These are phyloP conservation scores for Perdita meconis DNA, from an alignment of 2,888 invertebrate species.

Conservation along the genomic window DNA sequence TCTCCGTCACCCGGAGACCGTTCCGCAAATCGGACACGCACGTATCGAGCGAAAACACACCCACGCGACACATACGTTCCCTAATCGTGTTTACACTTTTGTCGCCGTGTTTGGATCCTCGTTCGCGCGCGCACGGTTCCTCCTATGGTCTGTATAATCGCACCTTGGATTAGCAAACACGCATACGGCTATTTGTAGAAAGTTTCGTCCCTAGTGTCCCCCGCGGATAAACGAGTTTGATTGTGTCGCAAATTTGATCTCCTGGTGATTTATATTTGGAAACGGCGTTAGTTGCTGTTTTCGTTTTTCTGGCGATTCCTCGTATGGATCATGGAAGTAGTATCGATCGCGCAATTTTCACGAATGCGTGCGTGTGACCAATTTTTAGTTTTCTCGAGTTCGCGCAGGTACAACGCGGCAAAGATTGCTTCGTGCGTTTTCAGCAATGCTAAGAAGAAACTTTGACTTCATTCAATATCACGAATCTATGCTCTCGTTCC, in stretches of 20 bases:
- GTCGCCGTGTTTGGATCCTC: conserved; percentile 17
- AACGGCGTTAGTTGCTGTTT: not conserved
- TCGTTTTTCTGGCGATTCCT: not conserved
- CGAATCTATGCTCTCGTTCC: conserved; percentile 37
- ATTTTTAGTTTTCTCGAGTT: not conserved
- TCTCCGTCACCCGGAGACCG: conserved; percentile 16
- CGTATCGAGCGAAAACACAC: conserved; percentile 58
- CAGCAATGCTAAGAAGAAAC: conserved; percentile 40
- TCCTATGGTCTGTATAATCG: conserved; percentile 44
- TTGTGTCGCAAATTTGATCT: conserved; percentile 18
- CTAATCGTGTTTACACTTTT: conserved; percentile 61
- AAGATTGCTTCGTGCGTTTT: conserved; percentile 22
- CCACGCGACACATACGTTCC: conserved; percentile 42
- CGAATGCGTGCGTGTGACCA: too few relatives aligned
- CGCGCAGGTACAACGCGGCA: conserved; percentile 48
- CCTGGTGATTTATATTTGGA: not conserved
- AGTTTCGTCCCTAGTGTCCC: conserved; percentile 24
- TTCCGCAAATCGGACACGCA: conserved; percentile 22
- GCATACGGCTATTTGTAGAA: conserved; percentile 17
- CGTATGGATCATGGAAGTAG: too few relatives aligned
- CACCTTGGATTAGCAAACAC: conserved; percentile 51
- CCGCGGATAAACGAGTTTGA: conserved; percentile 14
- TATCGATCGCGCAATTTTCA: too few relatives aligned
- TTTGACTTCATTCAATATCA: conserved; percentile 24
- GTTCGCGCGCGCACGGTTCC: conserved; percentile 38